Percentiles rank a stretch among this genome's conserved stretches.
These are phyloP conservation scores for Timandra comae DNA, from an alignment of 2,888 invertebrate species.

Conservation along the genomic window DNA sequence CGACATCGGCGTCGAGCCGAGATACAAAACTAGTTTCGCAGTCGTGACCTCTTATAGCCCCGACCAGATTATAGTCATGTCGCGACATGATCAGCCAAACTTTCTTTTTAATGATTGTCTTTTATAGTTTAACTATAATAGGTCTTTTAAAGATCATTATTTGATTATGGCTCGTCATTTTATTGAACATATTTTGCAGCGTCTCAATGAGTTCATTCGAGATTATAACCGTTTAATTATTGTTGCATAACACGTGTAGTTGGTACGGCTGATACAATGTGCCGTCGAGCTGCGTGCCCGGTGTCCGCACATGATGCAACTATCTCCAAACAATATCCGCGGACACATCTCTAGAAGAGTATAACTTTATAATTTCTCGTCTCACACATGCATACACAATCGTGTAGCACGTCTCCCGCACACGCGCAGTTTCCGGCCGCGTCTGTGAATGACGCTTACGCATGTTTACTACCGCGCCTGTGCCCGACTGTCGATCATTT, in stretches of 20 bases:
- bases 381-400: constrained; percentile 29
- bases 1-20: constrained; percentile 27
- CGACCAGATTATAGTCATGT: constrained; percentile 25
- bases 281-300: constrained; percentile 31
- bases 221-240: constrained; percentile 26
- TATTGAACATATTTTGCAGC: too few relatives aligned
- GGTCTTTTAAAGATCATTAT: too few relatives aligned
- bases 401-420: constrained; percentile 32
- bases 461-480: constrained; percentile 59
- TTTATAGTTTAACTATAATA: too few relatives aligned
- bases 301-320: constrained; percentile 42
- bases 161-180: too few relatives aligned
- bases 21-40: constrained; percentile 38
- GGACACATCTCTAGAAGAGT: constrained; percentile 44
- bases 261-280: constrained; percentile 27
- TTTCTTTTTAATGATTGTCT: constrained; percentile 36
- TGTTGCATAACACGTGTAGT: constrained; percentile 28
- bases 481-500: constrained; percentile 57
- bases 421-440: constrained; percentile 46
- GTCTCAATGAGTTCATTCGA: too few relatives aligned
- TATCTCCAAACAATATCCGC: constrained; percentile 35
- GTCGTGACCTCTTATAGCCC: constrained; percentile 41
- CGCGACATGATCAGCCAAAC: constrained; percentile 36
- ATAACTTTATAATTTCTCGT: constrained; percentile 58
- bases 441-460: constrained; percentile 67